A percentile compares a stretch with the other conserved stretches of the same genome.
Evolutionary conservation across 2,113 vertebrate genomes (phyloP).

Genomic region (Dicrurus megarhynchus): DNA sequence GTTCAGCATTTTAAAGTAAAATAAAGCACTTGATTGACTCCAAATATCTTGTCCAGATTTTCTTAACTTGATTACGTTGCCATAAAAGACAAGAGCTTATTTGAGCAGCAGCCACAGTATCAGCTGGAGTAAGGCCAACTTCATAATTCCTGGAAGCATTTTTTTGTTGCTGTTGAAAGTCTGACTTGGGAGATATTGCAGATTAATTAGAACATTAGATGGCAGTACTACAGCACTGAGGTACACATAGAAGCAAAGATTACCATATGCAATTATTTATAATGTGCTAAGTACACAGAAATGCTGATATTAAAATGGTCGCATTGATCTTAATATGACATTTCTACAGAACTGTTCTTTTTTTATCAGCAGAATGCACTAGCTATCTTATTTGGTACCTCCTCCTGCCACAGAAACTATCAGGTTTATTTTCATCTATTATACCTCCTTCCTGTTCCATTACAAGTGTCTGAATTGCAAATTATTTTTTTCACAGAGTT

Average conservation of each 20-base stretch:
- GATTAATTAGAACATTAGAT: neutral
- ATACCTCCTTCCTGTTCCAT: neutral
- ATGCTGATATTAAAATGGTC: neutral
- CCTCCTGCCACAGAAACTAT: neutral
- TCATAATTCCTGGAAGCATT: neutral
- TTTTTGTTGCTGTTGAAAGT: neutral
- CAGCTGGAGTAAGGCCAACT: constrained; percentile 23
- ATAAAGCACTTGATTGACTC: constrained; percentile 39
- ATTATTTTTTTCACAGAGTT: neutral
- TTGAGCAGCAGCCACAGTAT: neutral
- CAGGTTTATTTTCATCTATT: neutral
- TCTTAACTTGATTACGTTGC: constrained; percentile 39
- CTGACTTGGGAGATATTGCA: neutral
- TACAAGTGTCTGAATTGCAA: neutral
- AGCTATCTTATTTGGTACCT: neutral
- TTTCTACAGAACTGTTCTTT: neutral
- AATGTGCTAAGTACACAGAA: neutral
- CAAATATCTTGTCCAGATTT: constrained; percentile 63
- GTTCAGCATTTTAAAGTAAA: constrained; percentile 61
- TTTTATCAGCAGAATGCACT: neutral
- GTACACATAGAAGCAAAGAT: neutral
- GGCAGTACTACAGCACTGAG: neutral
- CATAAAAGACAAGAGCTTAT: constrained; percentile 5
- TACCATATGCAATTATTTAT: neutral
- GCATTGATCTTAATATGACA: neutral